A percentile compares a stretch with the other conserved stretches of the same genome.
These are phyloP conservation scores for Mormyrus lacerda DNA, from an alignment of 2,113 vertebrate species.

Conservation along the genomic window DNA sequence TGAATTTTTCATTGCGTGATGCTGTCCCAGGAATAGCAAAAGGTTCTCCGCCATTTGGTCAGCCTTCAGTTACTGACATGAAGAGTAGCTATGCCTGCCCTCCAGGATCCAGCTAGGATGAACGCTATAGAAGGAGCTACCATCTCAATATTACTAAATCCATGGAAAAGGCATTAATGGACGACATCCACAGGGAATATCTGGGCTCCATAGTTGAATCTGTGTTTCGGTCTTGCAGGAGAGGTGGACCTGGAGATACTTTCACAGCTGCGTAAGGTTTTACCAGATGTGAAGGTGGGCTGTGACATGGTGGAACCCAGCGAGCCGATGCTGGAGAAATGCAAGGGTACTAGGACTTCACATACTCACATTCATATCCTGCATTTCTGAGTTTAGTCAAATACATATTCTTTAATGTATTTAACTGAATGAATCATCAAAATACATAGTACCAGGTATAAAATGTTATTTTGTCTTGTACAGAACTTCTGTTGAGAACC, in stretches of 20 bases:
- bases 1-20: not conserved
- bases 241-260: constrained; percentile 57
- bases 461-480: not conserved
- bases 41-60: not conserved
- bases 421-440: not conserved
- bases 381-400: no score
- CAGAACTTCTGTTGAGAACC: constrained; percentile 69
- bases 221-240: constrained; percentile 47
- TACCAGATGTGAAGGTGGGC: no score
- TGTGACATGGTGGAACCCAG: no score
- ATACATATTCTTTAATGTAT: not conserved
- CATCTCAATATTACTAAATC: not conserved
- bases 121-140: no score
- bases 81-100: not conserved
- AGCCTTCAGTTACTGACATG: not conserved
- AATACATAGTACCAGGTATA: no score
- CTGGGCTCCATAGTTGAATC: not conserved
- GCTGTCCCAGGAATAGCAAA: not conserved
- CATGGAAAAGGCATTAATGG: not conserved
- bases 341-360: no score
- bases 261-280: not conserved
- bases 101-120: not conserved
- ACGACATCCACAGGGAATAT: not conserved
- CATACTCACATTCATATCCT: no score
- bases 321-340: no score